Base-by-base conservation (phyloP, 1,140 invertebrate genomes). In the Eulimnadia texana region DNA sequence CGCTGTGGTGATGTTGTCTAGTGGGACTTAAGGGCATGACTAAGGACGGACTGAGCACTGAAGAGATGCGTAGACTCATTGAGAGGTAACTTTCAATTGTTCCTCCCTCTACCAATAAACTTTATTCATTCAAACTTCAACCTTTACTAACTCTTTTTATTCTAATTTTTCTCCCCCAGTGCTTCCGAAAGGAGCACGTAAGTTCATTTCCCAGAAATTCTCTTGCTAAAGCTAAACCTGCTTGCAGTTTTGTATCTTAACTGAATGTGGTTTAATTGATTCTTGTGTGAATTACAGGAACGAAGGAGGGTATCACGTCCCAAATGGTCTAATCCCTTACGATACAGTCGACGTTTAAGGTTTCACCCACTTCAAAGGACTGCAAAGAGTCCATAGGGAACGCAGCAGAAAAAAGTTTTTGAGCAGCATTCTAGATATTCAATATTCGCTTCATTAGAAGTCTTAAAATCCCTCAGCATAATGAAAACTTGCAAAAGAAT, bases 41-140 rank as follows among this genome's bases (percentile, higher is more conserved):
- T 51, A 28, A 56, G 22, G 60, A 61, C 82, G 85, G 84, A 78
- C 84, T 89, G 83, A 84, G 86, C 79, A 88, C 85, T 77, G 88
- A 91, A 79, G 89, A 91, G 82, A 90, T 91, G 86, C 82, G 88
- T 78, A 91, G 90, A 84, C 85, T 93, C 76, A 88, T 93, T 79
- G 89, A 93, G 82, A 91, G 88, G 88, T 92, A 82, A 89, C 80
- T 64, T 19, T 25, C 16, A 10, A 52, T 28, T 9, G 19, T 54
- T 22, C 2, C 42, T 42, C 20, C 57, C 22, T 29, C 28, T 13
- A 42, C 28, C 47, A 59, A 3, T 55, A 25, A 24, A 28, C 58
- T 27, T 29, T 29, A 20, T 23, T 23, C 51, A n/a, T 24, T 24
- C 51, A 23, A 19, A 25, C 1, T 47, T 22, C 28, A 20, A 24